A percentile compares a stretch with the other conserved stretches of the same genome.
Evolutionary conservation across 2,113 vertebrate species (phyloP).

Genomic region (Pomatostomus ruficeps): DNA sequence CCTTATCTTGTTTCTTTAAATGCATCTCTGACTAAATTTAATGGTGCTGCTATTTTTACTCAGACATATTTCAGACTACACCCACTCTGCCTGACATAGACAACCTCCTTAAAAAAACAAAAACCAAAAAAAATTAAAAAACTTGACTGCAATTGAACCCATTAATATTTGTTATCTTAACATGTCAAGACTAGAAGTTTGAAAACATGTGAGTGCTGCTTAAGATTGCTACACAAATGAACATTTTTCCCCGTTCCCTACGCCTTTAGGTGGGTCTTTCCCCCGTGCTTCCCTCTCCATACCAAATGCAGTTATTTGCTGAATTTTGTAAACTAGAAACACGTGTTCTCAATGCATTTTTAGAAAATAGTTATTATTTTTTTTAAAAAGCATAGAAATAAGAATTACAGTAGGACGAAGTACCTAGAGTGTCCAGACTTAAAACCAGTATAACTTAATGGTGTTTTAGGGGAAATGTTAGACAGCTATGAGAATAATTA

Average conservation of each 20-base stretch:
- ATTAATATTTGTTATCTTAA: not conserved
- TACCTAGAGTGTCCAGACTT: not conserved
- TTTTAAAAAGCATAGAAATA: not conserved
- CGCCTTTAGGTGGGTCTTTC: not conserved
- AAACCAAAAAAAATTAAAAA: not conserved
- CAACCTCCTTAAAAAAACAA: not conserved
- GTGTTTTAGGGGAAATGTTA: not conserved
- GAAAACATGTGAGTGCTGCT: not conserved
- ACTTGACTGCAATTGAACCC: not conserved
- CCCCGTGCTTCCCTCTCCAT: fast-evolving
- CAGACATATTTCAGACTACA: not conserved
- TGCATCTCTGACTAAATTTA: not conserved
- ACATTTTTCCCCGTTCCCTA: fast-evolving
- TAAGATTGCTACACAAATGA: not conserved
- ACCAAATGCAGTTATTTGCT: not conserved
- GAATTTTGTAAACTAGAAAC: not conserved
- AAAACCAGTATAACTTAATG: not conserved
- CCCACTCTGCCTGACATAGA: not conserved
- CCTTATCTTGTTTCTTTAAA: not conserved
- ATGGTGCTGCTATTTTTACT: not conserved
- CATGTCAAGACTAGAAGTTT: not conserved
- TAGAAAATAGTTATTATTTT: not conserved
- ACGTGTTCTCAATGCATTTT: not conserved
- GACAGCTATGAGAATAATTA: not conserved
- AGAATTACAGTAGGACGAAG: not conserved